phyloP scores from a whole-genome alignment of 2,113 vertebrate species.

The Platysteira castanea region DNA sequence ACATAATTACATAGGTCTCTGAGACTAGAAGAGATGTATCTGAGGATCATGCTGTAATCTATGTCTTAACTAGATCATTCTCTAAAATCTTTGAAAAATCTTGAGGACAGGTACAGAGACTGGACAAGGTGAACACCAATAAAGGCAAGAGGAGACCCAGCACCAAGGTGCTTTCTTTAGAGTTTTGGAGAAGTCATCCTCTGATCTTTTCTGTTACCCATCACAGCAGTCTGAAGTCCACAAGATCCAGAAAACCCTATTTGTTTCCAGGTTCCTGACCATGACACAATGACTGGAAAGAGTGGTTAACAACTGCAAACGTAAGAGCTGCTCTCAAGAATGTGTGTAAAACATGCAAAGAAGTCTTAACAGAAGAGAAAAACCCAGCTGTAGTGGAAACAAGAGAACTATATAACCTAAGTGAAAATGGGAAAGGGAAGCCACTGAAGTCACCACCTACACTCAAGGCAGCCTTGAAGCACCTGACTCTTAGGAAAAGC shows the following conservation, averaged over 20 bases:
- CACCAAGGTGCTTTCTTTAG: neutral
- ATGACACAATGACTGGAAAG: neutral
- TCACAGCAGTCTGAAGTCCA: neutral
- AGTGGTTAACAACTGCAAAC: neutral
- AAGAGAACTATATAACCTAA: neutral
- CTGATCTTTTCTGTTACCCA: neutral
- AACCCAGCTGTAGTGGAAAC: neutral
- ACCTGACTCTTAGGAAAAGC: neutral
- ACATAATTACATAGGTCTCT: neutral
- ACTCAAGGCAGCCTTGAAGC: neutral
- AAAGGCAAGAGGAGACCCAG: neutral
- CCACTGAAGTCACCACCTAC: neutral
- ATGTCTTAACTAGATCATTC: neutral
- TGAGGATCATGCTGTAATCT: neutral
- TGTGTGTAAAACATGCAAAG: neutral
- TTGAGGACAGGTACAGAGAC: neutral
- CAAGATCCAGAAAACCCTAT: neutral
- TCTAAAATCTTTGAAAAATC: neutral
- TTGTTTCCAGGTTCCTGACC: neutral
- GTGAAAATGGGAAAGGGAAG: neutral
- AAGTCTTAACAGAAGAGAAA: neutral
- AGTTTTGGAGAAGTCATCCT: neutral
- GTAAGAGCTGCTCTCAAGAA: neutral
- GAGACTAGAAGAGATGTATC: neutral
- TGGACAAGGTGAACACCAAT: neutral